A percentile compares a stretch with the other conserved stretches of the same genome.
These are phyloP conservation scores for Phalacrocorax carbo DNA, from an alignment of 2,113 vertebrate species.

Conservation along the genomic window DNA sequence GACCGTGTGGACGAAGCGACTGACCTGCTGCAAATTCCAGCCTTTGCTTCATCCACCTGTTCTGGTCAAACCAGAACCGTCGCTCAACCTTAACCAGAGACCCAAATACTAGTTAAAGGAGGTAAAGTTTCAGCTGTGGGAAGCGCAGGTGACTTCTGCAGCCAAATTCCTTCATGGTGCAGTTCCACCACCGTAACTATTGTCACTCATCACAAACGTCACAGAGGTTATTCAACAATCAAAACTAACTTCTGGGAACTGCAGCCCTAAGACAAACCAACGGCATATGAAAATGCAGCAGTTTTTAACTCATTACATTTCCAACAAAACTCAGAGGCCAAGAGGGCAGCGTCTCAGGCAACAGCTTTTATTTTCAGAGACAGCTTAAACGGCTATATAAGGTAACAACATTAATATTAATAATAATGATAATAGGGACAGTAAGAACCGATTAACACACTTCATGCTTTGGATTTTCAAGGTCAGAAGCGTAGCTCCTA, in stretches of 20 bases:
- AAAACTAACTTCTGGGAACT: not conserved
- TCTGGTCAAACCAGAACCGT: not conserved
- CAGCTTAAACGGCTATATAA: not conserved
- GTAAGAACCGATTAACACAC: not conserved
- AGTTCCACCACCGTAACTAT: not conserved
- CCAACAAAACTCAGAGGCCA: not conserved
- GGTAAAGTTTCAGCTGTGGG: not conserved
- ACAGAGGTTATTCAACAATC: slow-evolving; percentile 5
- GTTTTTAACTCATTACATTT: not conserved
- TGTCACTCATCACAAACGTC: slow-evolving; percentile 26
- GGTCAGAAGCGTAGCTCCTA: not conserved
- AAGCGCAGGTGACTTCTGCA: not conserved
- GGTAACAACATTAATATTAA: too few species aligned
- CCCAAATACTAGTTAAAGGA: not conserved
- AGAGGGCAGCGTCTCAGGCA: not conserved
- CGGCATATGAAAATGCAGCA: not conserved
- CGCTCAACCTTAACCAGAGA: not conserved
- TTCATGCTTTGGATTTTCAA: not conserved
- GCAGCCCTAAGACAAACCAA: not conserved
- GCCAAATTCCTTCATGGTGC: slow-evolving; percentile 20
- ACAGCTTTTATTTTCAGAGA: not conserved
- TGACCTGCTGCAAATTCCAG: not conserved
- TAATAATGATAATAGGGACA: not conserved
- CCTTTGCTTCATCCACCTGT: not conserved
- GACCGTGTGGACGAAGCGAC: fast-evolving